Base-by-base conservation (phyloP, 2,888 invertebrate genomes). In the Chrysotoxum bicinctum region DNA sequence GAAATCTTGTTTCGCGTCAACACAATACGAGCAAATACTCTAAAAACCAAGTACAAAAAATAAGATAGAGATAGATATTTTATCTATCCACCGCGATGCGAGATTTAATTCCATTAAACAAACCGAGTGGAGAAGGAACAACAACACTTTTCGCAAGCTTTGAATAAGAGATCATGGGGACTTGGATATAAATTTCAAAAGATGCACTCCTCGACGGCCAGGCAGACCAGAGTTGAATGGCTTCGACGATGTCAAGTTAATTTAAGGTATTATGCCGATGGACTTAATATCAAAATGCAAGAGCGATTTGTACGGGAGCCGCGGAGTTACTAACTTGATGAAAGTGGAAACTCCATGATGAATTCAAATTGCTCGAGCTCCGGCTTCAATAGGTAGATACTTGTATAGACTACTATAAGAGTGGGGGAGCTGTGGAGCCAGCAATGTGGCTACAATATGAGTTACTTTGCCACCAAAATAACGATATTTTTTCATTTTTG, bases 301-400 rank as follows among this genome's bases (percentile, higher is more conserved):
- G 68, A 85, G 80, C 77, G 85, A 81, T 69, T 76, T 77, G 76
- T 64, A 77, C 76, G 85, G 76, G 76, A 81, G 85, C 77, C 81
- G 77, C 85, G 80, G 77, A 85, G 81, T 85, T 76, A 85, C 85
- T 85, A 64, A 68, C 68, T 68, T 40, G 85, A 85, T 85, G 85
- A 85, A 85, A 85, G 85, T 85, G 72, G 76, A 81, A 81, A 85
- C 81, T 56, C 77, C 54, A 30, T 76, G 69, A 81, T 77, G 85
- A 77, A 73, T 81, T 73, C 62, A 76, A 19, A 37, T n/a, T 50
- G 56, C 62, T 81, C 43, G 35, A 81, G 62, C 60, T 76, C 48
- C 35, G 54, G 54, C 50, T 50, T 50, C 35, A 35, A 35, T 66
- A 35, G 35, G 21, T 50, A 45, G 62, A 21, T 48, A 66, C 35